A percentile compares a stretch with the other conserved stretches of the same genome.
Evolutionary conservation across 2,888 invertebrate genomes (phyloP).

Genomic region (Philereme vetulata): DNA sequence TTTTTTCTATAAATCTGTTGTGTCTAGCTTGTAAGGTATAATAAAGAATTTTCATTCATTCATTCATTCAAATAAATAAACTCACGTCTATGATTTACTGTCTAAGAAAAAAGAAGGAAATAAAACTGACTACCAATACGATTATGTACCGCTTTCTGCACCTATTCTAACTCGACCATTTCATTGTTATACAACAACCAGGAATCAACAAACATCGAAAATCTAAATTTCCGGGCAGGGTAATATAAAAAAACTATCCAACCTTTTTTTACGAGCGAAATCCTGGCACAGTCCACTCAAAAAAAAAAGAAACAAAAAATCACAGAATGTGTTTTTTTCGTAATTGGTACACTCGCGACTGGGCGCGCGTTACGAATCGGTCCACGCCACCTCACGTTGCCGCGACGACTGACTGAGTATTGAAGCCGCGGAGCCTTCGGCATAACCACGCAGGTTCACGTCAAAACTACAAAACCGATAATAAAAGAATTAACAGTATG

Average conservation of each 20-base stretch:
- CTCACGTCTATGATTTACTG: too few species aligned
- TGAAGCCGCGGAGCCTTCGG: constrained; percentile 1
- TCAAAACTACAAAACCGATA: constrained; percentile 32
- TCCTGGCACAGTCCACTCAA: constrained; percentile 68
- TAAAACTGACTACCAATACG: constrained; percentile 25
- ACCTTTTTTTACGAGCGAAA: constrained; percentile 54
- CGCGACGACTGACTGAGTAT: constrained; percentile 47
- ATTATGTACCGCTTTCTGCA: constrained; percentile 32
- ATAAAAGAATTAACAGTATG: constrained; percentile 53
- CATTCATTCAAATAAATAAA: too few species aligned
- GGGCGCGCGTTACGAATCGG: constrained; percentile 45
- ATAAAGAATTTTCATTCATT: too few species aligned
- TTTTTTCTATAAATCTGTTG: too few species aligned
- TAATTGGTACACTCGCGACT: constrained; percentile 67
- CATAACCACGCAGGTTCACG: constrained; percentile 11
- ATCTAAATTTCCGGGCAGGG: constrained; percentile 11
- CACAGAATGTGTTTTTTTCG: constrained; percentile 49
- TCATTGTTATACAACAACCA: constrained; percentile 45
- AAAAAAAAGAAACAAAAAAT: constrained; percentile 57
- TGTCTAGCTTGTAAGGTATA: too few species aligned
- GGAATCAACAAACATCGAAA: constrained; percentile 35
- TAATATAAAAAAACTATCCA: constrained; percentile 16
- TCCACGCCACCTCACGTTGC: constrained; percentile 56
- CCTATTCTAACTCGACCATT: constrained; percentile 44
- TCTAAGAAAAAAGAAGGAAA: constrained; percentile 10